Evolutionary conservation across 2,113 vertebrate species (phyloP), one percentile per base, ranked within the genome.

Genomic region (Anoplopoma fimbria): DNA sequence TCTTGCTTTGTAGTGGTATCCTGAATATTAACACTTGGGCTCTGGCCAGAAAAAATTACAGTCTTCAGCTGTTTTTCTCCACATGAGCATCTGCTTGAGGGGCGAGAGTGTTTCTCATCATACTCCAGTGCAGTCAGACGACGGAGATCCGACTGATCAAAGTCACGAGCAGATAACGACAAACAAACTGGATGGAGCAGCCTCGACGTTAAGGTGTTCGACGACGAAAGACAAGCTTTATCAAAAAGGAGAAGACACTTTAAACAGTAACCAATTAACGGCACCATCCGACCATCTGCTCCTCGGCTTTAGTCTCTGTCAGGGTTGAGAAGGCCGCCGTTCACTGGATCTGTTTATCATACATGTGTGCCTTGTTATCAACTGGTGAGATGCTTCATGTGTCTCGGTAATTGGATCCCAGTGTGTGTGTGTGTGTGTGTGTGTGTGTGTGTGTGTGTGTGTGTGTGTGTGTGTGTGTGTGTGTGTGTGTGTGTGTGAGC

Each of bases 261-360:
- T 63, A 83, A 87, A 87, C 78, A 82, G 53, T 36, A 42, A 38
- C 83, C 82, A 91, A 90, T 93, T 91, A 90, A 83, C 71, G 76
- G 69, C 79, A 78, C 49, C 75, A 79, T 73, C 73, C 79, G 83
- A 74, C 87, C 88, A 84, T 84, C 77, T 89, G 87, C 78, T 81
- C 55, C 36, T 7, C 36, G 21, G 69, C 77, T 86, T 79, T 73
- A 79, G 65, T 71, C 69, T 47, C 67, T 45, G 68, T 61, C 84
- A 85, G 65, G 77, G 75, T 67, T 73, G 79, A 86, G 61, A 83
- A 84, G 74, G 81, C 83, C 88, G 75, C 87, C 62, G 83, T 87
- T 92, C 82, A 85, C 76, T 77, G 88, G 80, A 64, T 86, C 85
- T 93, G 88, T 83, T 88, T 84, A 88, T 92, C 82, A 88, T 87